Evolutionary conservation across 2,888 invertebrate genomes (phyloP), one percentile per base, ranked within the genome.

Genomic region (Anarsia innoxiella): DNA sequence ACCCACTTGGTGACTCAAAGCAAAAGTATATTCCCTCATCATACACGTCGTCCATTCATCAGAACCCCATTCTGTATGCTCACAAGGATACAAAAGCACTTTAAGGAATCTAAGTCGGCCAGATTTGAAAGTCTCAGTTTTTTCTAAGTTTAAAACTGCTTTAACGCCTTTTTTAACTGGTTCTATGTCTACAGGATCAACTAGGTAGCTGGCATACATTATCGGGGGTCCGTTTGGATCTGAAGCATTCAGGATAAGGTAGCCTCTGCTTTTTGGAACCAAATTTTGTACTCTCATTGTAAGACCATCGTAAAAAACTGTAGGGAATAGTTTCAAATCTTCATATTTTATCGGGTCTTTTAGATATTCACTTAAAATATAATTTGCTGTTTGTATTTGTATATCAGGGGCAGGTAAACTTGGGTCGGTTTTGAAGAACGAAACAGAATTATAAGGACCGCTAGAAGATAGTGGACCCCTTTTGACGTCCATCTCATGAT

Each of bases 141-240:
- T 53, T 31, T 89, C 85, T 3, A 91, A 62, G 15, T 80, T 76
- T 19, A 89, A 49, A 8, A 87, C 76, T 37, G 88, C 88, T 50
- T 85, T 84, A 3, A 89, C 79, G 0, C 89, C 90, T 54, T 87
- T 87, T 0, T 91, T 67, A 36, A 91, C 59, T 3, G 86, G 76
- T 11, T 82, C 58, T 0, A 90, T 50, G 57, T 93, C 93, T 1
- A 83, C 75, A 29, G 86, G 71, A 27, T 88, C 85, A 1, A 67
- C 77, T 41, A 89, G 89, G 36, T 89, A 90, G 40, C 89, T 90
- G 0, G 93, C 88, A 50, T 89, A 88, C 27, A 95, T 86, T 14
- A 90, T 56, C 0, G 94, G 94, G 26, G 86, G 75, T 0, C 91
- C 90, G 52, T 86, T 79, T 0, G 93, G 93, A 71, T 95, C 87